Evolutionary conservation across 2,113 vertebrate genomes (phyloP), one percentile per base, ranked within the genome.

Genomic region (Nannospalax galili): DNA sequence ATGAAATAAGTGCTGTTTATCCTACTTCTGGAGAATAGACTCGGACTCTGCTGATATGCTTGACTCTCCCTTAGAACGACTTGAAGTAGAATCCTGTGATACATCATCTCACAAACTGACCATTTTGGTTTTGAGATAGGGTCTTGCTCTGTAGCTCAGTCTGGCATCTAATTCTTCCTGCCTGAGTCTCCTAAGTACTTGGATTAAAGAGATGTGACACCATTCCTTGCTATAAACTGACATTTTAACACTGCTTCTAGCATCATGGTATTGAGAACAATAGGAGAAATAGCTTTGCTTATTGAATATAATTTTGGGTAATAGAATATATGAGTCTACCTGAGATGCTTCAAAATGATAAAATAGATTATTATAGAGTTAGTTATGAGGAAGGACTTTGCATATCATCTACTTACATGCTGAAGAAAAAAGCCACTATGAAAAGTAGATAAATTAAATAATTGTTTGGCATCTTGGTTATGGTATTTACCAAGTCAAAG

Each of bases 361-460:
- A 52, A 52, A 52, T 52, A 52, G 11, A 52, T n/a, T n/a, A n/a
- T n/a, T n/a, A n/a, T n/a, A n/a, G n/a, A n/a, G 48, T 6, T 52
- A 52, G 6, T 52, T 80, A 65, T 84, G 3, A 37, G 24, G 86
- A 80, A 12, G 14, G 17, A 77, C 16, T 14, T 60, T 12, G 64
- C 19, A 56, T 1, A 74, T 79, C 40, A 70, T 52, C 48, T 52
- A 52, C 48, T 52, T 52, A 11, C 48, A 52, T 45, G 17, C 20
- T 62, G 69, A 78, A n/a, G 67, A 26, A 87, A 35, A 79, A 37
- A 35, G 7, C 12, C 3, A 72, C 8, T 37, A 7, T 70, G 58
- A 80, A 70, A 84, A 85, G 91, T 75, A 92, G n/a, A 84, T 26
- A 52, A 11, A 45, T 93, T 64, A 88, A 81, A 86, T 45, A 4